These are phyloP conservation scores for Chondrilla cf. caribensis DNA, from an alignment of 37 sponge, comb jelly and placozoan species.

Conservation along the genomic window DNA sequence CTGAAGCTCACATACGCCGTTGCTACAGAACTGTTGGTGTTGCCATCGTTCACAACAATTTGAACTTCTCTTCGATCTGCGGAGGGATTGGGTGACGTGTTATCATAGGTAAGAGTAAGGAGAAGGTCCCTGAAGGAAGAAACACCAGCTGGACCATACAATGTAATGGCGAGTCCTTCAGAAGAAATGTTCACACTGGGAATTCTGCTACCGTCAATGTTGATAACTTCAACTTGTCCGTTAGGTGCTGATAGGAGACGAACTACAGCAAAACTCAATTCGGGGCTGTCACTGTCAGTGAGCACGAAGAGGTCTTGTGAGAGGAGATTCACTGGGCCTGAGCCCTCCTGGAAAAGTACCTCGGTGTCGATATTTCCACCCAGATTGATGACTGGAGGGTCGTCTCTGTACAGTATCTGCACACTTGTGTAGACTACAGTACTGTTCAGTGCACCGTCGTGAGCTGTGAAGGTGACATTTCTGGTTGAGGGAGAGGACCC, in stretches of 20 bases:
- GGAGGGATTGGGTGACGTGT: constrained; percentile 32
- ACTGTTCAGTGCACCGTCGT: constrained; percentile 44
- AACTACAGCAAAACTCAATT: constrained; percentile 17
- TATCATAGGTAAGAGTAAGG: constrained; percentile 36
- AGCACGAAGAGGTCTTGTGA: constrained; percentile 12
- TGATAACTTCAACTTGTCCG: constrained; percentile 10
- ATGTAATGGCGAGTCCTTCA: background rate
- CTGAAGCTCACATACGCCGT: constrained; percentile 47
- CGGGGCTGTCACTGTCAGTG: constrained; percentile 45
- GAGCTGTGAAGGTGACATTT: constrained; percentile 22
- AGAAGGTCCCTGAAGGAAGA: constrained; percentile 15
- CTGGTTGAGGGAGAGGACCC: constrained; percentile 6
- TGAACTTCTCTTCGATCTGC: constrained; percentile 22
- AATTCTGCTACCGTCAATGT: background rate
- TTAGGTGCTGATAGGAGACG: constrained; percentile 29
- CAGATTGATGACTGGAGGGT: constrained; percentile 52
- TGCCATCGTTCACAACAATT: constrained; percentile 59
- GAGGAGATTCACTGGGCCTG: constrained; percentile 37
- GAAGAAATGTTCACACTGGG: background rate
- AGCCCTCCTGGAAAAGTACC: constrained; percentile 45
- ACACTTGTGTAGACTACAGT: constrained; percentile 17
- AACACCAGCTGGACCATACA: constrained; percentile 44
- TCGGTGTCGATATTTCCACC: constrained; percentile 44
- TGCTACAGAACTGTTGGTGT: constrained; percentile 13
- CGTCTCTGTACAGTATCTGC: constrained; percentile 31